Conservation (phyloP, 2,113 vertebrate genomes). For the Saguinus midas region DNA sequence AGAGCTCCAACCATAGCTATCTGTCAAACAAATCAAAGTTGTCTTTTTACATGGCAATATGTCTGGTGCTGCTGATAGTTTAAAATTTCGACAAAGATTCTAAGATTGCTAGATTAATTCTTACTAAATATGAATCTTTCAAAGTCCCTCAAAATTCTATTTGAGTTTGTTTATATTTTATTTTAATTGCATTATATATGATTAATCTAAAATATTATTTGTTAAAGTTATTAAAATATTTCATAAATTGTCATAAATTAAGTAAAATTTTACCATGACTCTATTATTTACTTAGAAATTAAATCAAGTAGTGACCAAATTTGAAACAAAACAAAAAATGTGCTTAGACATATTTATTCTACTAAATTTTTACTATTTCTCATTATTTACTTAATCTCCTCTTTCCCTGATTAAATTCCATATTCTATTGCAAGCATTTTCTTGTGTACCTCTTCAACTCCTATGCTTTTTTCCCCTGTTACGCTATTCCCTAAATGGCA, state of each 20-base stretch:
- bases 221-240: not conserved
- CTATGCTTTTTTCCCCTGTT: not conserved
- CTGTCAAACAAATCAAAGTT: conserved; percentile 22
- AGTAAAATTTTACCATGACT: not conserved
- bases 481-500: not conserved
- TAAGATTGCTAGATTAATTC: not conserved
- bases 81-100: not conserved
- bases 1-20: conserved; percentile 14
- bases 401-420: not conserved
- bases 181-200: not conserved
- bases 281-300: not conserved
- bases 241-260: not conserved
- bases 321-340: not conserved
- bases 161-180: not conserved
- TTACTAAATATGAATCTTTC: not conserved
- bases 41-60: not conserved
- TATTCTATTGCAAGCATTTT: not conserved
- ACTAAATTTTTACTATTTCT: not conserved
- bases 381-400: not conserved
- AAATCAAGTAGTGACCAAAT: not conserved
- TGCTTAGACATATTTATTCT: not conserved
- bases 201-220: not conserved
- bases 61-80: not conserved
- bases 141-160: not conserved
- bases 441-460: fast-evolving